phyloP scores from a whole-genome alignment of 2,888 invertebrate genomes.

The Acrobasis repandana region DNA sequence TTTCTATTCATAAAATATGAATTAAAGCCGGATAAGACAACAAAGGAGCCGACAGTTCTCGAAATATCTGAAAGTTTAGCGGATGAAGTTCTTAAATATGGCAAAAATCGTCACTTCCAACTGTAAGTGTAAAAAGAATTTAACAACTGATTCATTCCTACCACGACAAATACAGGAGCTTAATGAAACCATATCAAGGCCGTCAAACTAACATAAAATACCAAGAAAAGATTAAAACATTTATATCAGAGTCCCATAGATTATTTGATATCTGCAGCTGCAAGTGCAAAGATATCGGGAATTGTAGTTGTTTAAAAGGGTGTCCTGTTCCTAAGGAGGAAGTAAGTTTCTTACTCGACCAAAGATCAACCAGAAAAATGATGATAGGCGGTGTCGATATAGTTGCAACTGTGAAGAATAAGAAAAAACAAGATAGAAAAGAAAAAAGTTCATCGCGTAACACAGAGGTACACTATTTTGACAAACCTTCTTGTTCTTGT shows the following conservation, averaged over 20 bases:
- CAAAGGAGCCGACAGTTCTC: slow-evolving; percentile 23
- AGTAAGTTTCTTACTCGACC: slow-evolving; percentile 18
- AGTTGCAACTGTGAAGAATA: slow-evolving; percentile 20
- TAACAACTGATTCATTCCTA: slow-evolving; percentile 22
- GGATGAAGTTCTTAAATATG: slow-evolving; percentile 12
- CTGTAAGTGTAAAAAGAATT: slow-evolving; percentile 21
- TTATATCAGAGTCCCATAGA: slow-evolving; percentile 16
- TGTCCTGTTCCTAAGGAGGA: slow-evolving; percentile 20
- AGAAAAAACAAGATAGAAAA: slow-evolving; percentile 23
- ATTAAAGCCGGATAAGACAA: slow-evolving; percentile 24
- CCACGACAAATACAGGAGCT: slow-evolving; percentile 24
- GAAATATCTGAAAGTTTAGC: slow-evolving; percentile 23
- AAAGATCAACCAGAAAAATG: slow-evolving; percentile 23
- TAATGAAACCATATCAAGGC: slow-evolving; percentile 25
- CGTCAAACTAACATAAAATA: slow-evolving; percentile 25
- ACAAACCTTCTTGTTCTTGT: slow-evolving; percentile 23
- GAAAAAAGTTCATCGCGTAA: slow-evolving; percentile 19
- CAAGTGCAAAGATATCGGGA: slow-evolving; percentile 18
- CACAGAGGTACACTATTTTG: slow-evolving; percentile 17
- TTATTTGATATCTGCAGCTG: slow-evolving; percentile 19
- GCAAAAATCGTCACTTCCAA: slow-evolving; percentile 24
- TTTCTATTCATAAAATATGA: slow-evolving; percentile 20
- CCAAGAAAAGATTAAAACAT: slow-evolving; percentile 23
- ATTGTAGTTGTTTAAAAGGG: slow-evolving; percentile 19
- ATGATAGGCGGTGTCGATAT: slow-evolving; percentile 23